Conservation (phyloP, 2,888 invertebrate species). For the Leptogaster cylindrica region DNA sequence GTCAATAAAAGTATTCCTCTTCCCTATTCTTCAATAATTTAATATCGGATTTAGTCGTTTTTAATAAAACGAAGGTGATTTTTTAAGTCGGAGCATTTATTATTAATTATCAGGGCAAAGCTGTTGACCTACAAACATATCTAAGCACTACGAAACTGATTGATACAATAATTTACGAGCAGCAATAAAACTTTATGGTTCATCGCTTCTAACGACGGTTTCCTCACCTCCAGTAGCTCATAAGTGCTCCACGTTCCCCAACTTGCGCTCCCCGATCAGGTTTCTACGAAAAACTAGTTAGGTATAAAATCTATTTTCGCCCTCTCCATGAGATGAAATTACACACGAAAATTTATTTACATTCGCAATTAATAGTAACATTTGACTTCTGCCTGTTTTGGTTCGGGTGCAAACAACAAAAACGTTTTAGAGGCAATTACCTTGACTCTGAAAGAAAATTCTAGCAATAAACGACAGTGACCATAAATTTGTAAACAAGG, state of each 20-base stretch:
- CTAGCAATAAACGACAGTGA: not conserved
- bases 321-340: not conserved
- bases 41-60: too few species aligned
- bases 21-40: too few species aligned
- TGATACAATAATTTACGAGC: slow-evolving; percentile 19
- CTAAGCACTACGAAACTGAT: too few species aligned
- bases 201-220: slow-evolving; percentile 16
- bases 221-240: slow-evolving; percentile 22
- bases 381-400: slow-evolving; percentile 23
- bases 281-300: slow-evolving; percentile 13
- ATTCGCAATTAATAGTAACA: not conserved
- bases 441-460: slow-evolving; percentile 1
- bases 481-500: slow-evolving; percentile 26
- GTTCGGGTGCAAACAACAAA: not conserved
- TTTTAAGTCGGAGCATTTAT: too few species aligned
- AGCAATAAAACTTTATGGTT: slow-evolving; percentile 14
- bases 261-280: too few species aligned
- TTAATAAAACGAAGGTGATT: too few species aligned
- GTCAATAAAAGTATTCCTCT: too few species aligned
- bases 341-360: not conserved
- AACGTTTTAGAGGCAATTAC: slow-evolving; percentile 16
- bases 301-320: not conserved
- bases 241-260: too few species aligned
- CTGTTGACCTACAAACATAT: too few species aligned
- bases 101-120: too few species aligned